Conservation (phyloP, 2,888 invertebrate species). For the Coleophora deauratella region DNA sequence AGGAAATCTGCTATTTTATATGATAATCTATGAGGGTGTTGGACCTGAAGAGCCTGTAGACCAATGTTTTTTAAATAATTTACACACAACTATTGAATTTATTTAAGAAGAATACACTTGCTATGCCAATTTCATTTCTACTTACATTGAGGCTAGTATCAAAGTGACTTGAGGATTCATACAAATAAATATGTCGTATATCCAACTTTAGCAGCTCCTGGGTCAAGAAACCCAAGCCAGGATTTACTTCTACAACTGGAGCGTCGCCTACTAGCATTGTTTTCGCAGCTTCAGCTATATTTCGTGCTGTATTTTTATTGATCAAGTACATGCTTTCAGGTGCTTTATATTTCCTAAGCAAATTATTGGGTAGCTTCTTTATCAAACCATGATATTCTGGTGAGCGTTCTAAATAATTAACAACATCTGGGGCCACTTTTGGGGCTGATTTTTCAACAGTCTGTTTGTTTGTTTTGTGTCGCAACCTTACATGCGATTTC, state of each 20-base stretch:
- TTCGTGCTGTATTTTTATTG: conserved; percentile 48
- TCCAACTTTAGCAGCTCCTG: conserved; percentile 69
- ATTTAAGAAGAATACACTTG: too few species aligned
- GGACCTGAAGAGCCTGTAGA: conserved; percentile 37
- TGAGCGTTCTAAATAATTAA: conserved; percentile 42
- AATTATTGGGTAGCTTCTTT: conserved; percentile 43
- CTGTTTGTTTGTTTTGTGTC: conserved; percentile 35
- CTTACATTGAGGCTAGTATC: conserved; percentile 54
- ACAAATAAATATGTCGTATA: conserved; percentile 69
- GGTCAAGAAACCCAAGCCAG: conserved; percentile 79
- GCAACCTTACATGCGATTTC: conserved; percentile 24
- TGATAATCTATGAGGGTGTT: conserved; percentile 50
- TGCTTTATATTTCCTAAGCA: conserved; percentile 52
- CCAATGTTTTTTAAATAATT: too few species aligned
- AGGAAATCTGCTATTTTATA: conserved; percentile 74
- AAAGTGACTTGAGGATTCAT: conserved; percentile 73
- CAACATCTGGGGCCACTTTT: conserved; percentile 43
- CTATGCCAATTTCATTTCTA: too few species aligned
- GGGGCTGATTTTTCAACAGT: conserved; percentile 30
- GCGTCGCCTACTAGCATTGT: conserved; percentile 33
- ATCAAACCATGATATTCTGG: conserved; percentile 39
- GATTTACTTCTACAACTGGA: conserved; percentile 78
- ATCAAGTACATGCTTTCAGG: conserved; percentile 59
- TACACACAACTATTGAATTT: too few species aligned
- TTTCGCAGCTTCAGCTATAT: conserved; percentile 45